These are phyloP conservation scores for Hemibagrus guttatus DNA, from an alignment of 2,797 vertebrate species.

Conservation along the genomic window DNA sequence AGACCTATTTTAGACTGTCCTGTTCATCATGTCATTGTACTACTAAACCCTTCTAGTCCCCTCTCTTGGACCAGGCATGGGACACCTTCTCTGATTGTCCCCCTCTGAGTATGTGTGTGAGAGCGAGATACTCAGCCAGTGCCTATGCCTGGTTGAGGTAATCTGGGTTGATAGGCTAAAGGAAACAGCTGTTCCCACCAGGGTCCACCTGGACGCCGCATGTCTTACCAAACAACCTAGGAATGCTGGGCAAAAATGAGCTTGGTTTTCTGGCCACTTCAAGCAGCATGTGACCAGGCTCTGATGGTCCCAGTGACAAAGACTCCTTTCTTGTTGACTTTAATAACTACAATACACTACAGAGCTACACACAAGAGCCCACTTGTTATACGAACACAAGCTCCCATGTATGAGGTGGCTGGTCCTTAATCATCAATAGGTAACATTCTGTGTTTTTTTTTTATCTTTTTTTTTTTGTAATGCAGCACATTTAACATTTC, in stretches of 20 bases:
- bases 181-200: conserved; percentile 55
- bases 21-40: neutral
- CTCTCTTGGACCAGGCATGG: neutral
- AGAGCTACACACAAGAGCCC: conserved; percentile 68
- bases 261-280: conserved; percentile 78
- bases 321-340: conserved; percentile 80
- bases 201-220: conserved; percentile 64
- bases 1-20: neutral
- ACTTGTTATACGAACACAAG: conserved; percentile 63
- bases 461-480: neutral
- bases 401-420: neutral
- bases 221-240: conserved; percentile 74
- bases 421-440: neutral
- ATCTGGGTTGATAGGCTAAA: conserved; percentile 35
- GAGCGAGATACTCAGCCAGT: neutral
- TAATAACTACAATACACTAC: conserved; percentile 70
- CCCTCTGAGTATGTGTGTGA: neutral
- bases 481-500: neutral
- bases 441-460: neutral
- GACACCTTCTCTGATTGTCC: neutral
- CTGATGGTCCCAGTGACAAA: conserved; percentile 78
- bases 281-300: conserved; percentile 78
- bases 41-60: neutral
- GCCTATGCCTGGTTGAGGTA: conserved; percentile 36
- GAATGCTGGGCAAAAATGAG: conserved; percentile 77